Conservation (phyloP, 2,113 vertebrate genomes). For the Manacus vitellinus region DNA sequence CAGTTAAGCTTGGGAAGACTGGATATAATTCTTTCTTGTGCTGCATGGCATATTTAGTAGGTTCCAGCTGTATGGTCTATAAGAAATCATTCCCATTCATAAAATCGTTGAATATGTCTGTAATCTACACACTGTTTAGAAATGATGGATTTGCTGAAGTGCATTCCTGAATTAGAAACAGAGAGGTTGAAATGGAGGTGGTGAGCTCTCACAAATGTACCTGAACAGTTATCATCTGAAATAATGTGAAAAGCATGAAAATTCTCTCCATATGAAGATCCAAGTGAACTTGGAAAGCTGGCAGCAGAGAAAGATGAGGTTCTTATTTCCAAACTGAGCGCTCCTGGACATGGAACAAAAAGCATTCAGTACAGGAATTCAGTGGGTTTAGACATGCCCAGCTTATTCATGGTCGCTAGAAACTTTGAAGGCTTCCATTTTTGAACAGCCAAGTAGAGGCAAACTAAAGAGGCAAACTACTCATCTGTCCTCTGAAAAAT, state of each 20-base stretch:
- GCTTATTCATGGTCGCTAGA: neutral
- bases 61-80: neutral
- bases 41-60: neutral
- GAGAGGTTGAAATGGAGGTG: neutral
- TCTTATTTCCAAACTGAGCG: neutral
- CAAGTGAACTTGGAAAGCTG: neutral
- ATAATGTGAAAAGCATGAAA: neutral
- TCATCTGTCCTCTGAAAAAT: neutral
- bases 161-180: neutral
- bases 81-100: neutral
- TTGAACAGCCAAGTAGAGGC: neutral
- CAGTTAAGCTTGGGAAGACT: neutral
- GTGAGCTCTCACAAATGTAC: neutral
- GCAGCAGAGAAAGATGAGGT: neutral
- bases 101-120: neutral
- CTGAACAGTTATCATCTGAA: neutral
- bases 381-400: neutral
- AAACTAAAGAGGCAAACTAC: neutral
- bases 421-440: neutral
- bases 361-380: neutral
- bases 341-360: neutral
- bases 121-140: neutral
- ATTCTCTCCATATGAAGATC: neutral
- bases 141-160: slow-evolving; percentile 12
- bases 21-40: neutral